Percentiles rank a stretch among this genome's conserved stretches.
These are phyloP conservation scores for Axinella damicornis DNA, from an alignment of 37 sponge, comb jelly and placozoan genomes.

Conservation along the genomic window DNA sequence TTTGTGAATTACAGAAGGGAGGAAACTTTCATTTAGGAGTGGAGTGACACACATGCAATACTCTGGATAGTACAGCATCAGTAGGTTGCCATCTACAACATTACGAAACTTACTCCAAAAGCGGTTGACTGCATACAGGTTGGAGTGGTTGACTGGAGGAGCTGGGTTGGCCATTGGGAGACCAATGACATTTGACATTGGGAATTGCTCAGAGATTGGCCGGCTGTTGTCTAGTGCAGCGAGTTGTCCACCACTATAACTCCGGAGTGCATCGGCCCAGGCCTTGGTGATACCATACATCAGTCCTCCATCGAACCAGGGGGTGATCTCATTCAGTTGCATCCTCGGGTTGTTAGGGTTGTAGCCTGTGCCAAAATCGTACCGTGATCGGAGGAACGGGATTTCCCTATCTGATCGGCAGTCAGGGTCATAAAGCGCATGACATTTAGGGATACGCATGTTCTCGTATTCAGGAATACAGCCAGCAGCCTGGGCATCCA, in stretches of 20 bases:
- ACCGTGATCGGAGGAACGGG: conserved; percentile 87
- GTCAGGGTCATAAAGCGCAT: conserved; percentile 81
- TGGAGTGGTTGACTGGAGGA: conserved; percentile 78
- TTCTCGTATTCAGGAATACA: conserved; percentile 95
- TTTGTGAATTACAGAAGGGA: too few relatives aligned
- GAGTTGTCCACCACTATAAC: conserved; percentile 56
- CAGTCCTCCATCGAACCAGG: conserved; percentile 94
- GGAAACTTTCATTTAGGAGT: too few relatives aligned
- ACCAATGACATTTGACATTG: conserved; percentile 70
- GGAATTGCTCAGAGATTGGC: conserved; percentile 27
- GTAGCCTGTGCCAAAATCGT: conserved; percentile 86
- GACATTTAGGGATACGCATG: conserved; percentile 86
- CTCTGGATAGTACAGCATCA: too few relatives aligned
- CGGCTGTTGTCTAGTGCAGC: conserved; percentile 15
- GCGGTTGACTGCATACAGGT: conserved; percentile 77
- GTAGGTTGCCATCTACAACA: too few relatives aligned
- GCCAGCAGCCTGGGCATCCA: conserved; percentile 90
- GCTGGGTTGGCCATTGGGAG: conserved; percentile 92
- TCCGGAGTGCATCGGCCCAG: conserved; percentile 92
- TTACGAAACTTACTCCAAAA: conserved; percentile 86
- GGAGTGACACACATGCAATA: too few relatives aligned
- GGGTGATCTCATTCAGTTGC: conserved; percentile 98
- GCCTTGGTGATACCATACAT: conserved; percentile 94
- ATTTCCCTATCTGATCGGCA: conserved; percentile 75
- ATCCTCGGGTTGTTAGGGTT: conserved; percentile 85